Conservation (phyloP, 2,888 invertebrate species). For the Cylloceria caligata region DNA sequence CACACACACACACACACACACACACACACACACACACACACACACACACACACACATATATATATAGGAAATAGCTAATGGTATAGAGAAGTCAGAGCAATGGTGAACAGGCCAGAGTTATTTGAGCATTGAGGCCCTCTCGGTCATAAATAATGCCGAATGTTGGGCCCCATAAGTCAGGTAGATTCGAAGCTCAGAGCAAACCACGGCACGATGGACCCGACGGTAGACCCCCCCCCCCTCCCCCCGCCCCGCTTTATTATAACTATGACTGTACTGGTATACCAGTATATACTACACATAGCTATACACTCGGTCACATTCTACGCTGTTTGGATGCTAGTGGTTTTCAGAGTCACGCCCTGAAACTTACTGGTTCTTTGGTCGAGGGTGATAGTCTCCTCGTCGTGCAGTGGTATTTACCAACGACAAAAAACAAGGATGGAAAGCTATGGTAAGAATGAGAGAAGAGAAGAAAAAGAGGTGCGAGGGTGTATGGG, state of each 20-base stretch:
- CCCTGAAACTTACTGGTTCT: conserved; percentile 73
- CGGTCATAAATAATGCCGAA: conserved; percentile 82
- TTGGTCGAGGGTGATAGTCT: conserved; percentile 48
- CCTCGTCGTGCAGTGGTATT: conserved; percentile 24
- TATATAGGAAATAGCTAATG: neutral
- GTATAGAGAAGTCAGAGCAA: conserved; percentile 51
- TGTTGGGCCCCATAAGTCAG: conserved; percentile 83
- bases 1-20: conserved; percentile 21
- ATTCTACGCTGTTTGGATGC: conserved; percentile 79
- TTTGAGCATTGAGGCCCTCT: conserved; percentile 75
- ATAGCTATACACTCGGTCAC: conserved; percentile 51
- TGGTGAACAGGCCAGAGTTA: conserved; percentile 69
- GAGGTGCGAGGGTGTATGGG: conserved; percentile 74
- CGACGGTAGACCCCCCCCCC: neutral
- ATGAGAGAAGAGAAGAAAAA: conserved; percentile 23
- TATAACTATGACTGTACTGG: conserved; percentile 35
- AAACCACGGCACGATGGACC: conserved; percentile 15
- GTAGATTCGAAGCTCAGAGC: conserved; percentile 79
- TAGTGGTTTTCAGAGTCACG: conserved; percentile 84
- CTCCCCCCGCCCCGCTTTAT: conserved; percentile 51
- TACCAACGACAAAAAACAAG: conserved; percentile 18
- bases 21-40: conserved; percentile 44
- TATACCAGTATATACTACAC: conserved; percentile 12
- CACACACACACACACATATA: conserved; percentile 34
- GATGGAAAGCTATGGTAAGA: conserved; percentile 1